phyloP scores from a whole-genome alignment of 1,140 invertebrate genomes.

The Zelostemma sp. region DNA sequence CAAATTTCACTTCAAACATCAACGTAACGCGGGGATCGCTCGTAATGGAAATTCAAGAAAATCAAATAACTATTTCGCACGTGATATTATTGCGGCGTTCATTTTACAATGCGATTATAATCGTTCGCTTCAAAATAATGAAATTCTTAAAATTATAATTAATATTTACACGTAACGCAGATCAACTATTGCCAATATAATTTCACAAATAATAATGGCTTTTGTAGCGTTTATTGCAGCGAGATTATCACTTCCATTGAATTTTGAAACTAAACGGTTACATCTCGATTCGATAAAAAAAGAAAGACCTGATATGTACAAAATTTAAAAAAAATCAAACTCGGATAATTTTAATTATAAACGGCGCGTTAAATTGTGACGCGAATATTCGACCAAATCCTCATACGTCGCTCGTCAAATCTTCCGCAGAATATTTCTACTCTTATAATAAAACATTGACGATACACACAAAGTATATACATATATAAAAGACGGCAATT shows the following conservation, averaged over 20 bases:
- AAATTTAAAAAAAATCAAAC: background rate
- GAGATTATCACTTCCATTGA: background rate
- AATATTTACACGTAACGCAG: background rate
- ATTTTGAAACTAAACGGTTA: too few species aligned
- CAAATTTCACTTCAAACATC: slow-evolving; percentile 30
- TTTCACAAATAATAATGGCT: background rate
- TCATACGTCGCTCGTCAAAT: slow-evolving; percentile 41
- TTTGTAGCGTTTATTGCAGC: background rate
- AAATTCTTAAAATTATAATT: slow-evolving; percentile 19
- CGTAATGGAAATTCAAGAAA: background rate
- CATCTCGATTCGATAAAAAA: too few species aligned
- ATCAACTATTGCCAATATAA: background rate
- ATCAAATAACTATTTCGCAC: background rate
- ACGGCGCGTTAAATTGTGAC: background rate
- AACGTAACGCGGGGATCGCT: too few species aligned
- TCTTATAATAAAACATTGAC: slow-evolving; percentile 46
- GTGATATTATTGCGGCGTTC: slow-evolving; percentile 27
- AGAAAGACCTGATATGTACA: background rate
- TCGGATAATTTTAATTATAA: background rate
- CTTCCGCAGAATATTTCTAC: slow-evolving; percentile 35
- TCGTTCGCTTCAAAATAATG: too few species aligned
- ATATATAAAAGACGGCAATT: slow-evolving; percentile 50
- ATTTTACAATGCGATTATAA: background rate
- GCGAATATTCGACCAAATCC: slow-evolving; percentile 38
- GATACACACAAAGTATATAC: slow-evolving; percentile 49